These are phyloP conservation scores for Sebastes vulpes DNA, from an alignment of 2,797 vertebrate species.

Conservation along the genomic window DNA sequence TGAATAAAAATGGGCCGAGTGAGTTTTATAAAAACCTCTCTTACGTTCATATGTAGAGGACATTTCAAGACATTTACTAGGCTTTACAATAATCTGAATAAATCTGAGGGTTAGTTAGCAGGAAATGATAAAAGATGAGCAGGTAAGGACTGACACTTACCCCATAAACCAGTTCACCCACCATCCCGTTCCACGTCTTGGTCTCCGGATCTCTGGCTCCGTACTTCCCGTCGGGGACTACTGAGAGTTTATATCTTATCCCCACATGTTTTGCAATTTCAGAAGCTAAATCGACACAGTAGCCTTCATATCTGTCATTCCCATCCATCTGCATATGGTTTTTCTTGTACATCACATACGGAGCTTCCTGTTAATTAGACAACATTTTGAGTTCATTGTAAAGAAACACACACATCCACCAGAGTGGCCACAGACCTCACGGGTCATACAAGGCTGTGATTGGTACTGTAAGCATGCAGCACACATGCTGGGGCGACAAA, in stretches of 20 bases:
- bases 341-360: conserved; percentile 99
- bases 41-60: neutral
- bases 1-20: neutral
- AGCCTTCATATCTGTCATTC: conserved; percentile 99
- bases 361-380: conserved; percentile 96
- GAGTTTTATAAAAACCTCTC: neutral
- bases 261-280: conserved; percentile 99
- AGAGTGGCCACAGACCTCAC: conserved; percentile 50
- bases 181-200: conserved; percentile 99
- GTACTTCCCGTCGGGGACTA: conserved; percentile 98
- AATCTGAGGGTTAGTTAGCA: neutral
- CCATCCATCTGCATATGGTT: conserved; percentile 96
- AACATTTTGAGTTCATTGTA: conserved; percentile 73
- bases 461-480: conserved; percentile 65
- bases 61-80: neutral
- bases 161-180: conserved; percentile 99
- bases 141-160: conserved; percentile 87
- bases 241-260: conserved; percentile 96
- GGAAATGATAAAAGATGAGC: neutral
- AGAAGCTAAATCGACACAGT: conserved; percentile 99
- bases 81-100: neutral
- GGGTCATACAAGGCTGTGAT: conserved; percentile 52
- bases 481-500: conserved; percentile 54
- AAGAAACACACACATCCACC: conserved; percentile 44
- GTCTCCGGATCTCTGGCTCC: conserved; percentile 98